phyloP scores from a whole-genome alignment of 2,888 invertebrate genomes.

The Embidobia sp. region DNA sequence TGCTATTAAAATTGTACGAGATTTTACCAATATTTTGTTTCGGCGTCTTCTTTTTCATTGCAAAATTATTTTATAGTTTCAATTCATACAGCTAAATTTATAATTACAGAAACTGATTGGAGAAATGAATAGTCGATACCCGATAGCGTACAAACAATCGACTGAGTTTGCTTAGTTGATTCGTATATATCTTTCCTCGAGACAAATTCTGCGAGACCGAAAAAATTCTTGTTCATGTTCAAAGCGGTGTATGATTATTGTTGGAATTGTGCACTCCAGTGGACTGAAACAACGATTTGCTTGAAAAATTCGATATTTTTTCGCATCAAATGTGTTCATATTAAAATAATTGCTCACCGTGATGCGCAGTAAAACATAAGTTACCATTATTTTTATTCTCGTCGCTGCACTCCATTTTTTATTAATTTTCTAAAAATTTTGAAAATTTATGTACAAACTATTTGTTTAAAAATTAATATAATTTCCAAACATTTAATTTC shows the following conservation, averaged over 20 bases:
- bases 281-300: background rate
- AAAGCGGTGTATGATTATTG: background rate
- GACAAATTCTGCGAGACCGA: background rate
- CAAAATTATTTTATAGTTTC: constrained; percentile 17
- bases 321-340: too few relatives aligned
- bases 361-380: too few relatives aligned
- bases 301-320: too few relatives aligned
- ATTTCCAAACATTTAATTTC: too few relatives aligned
- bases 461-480: too few relatives aligned
- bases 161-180: constrained; percentile 7
- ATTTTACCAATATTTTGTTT: constrained; percentile 10
- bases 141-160: constrained; percentile 15
- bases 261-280: background rate
- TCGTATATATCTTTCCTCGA: constrained; percentile 8
- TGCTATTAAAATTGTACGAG: constrained; percentile 38
- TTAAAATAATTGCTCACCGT: too few relatives aligned
- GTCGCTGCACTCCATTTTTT: too few relatives aligned
- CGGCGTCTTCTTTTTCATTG: constrained; percentile 6
- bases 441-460: too few relatives aligned
- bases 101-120: constrained; percentile 11
- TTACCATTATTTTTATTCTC: too few relatives aligned
- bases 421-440: too few relatives aligned
- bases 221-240: background rate
- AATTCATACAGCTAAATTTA: constrained; percentile 13
- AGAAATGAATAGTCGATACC: constrained; percentile 9